phyloP scores from a whole-genome alignment of 2,888 invertebrate species.

The Calameuta pallipes region DNA sequence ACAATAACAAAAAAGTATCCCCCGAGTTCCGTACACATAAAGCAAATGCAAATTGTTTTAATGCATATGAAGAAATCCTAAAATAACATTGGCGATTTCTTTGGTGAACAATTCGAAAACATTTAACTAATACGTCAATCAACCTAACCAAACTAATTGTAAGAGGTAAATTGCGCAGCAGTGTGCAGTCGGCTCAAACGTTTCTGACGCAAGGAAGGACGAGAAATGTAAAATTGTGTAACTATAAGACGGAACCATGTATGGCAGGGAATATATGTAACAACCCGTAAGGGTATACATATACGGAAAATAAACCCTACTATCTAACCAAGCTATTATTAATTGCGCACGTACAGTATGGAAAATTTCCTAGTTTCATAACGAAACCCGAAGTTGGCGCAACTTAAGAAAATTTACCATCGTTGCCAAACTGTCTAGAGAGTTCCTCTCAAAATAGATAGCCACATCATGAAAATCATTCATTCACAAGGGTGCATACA shows the following conservation, averaged over 20 bases:
- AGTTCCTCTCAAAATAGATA: conserved; percentile 15
- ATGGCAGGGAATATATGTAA: too few species aligned
- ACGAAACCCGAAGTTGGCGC: conserved; percentile 13
- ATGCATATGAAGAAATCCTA: background rate
- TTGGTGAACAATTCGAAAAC: background rate
- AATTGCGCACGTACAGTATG: background rate
- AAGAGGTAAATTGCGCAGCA: too few species aligned
- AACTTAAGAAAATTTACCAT: conserved; percentile 14
- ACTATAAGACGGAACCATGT: too few species aligned
- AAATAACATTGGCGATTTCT: background rate
- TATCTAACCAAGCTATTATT: background rate
- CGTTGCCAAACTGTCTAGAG: conserved; percentile 24
- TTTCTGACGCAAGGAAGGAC: too few species aligned
- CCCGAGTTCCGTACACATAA: background rate
- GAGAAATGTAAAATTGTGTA: too few species aligned
- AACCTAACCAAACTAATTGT: background rate
- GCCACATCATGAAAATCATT: conserved; percentile 7
- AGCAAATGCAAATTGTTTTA: background rate
- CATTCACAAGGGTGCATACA: conserved; percentile 6
- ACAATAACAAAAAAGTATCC: background rate
- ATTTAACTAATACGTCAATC: background rate
- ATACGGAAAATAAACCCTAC: too few species aligned
- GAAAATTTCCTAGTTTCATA: background rate
- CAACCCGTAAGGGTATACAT: too few species aligned
- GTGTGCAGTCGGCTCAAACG: too few species aligned